Percentiles rank a stretch among this genome's conserved stretches.
Evolutionary conservation across 2,797 vertebrate genomes (phyloP).

Genomic region (Ceryle rudis): DNA sequence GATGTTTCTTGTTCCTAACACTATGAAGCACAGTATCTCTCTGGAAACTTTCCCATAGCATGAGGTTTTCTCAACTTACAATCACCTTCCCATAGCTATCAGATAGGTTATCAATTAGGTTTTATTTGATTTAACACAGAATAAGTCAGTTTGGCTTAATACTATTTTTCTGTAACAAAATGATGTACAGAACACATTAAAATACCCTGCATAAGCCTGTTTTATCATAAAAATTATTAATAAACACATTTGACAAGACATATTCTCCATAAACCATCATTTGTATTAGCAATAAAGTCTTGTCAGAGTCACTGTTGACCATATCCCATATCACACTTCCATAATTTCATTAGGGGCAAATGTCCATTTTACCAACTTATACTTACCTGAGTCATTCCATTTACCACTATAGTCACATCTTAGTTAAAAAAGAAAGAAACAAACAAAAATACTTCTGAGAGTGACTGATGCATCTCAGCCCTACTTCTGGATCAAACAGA

Average conservation of each 20-base stretch:
- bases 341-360: neutral
- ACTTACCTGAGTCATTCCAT: slow-evolving; percentile 15
- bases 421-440: neutral
- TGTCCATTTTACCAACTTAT: neutral
- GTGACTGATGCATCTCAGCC: neutral
- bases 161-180: neutral
- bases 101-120: neutral
- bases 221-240: neutral
- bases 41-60: neutral
- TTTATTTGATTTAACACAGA: neutral
- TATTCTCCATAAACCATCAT: neutral
- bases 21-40: neutral
- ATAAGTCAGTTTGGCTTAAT: neutral
- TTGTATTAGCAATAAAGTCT: slow-evolving; percentile 10
- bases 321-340: neutral
- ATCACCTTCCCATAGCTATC: neutral
- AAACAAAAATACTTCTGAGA: neutral
- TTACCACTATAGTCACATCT: neutral
- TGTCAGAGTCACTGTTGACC: neutral
- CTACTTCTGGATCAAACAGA: neutral
- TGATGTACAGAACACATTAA: neutral
- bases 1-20: neutral
- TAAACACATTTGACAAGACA: neutral
- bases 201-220: neutral
- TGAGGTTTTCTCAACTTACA: neutral